phyloP scores from a whole-genome alignment of 1,140 invertebrate genomes.

The Drosophila kohkoa region DNA sequence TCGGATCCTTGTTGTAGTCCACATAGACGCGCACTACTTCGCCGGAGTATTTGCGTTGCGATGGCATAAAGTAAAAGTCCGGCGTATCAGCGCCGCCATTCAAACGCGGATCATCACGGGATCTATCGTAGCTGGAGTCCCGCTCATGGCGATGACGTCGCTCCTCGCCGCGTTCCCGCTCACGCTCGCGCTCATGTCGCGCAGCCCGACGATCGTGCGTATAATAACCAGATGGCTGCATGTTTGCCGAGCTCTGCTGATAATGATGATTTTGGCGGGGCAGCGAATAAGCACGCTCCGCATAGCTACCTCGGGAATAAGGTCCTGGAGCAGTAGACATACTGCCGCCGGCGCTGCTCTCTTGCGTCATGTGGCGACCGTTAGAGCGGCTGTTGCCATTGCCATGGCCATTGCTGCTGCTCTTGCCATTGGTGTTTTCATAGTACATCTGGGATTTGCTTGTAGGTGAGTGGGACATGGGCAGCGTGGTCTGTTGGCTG shows the following conservation, averaged over 20 bases:
- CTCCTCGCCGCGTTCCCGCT: constrained; percentile 57
- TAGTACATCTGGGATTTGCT: constrained; percentile 83
- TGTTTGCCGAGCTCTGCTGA: constrained; percentile 73
- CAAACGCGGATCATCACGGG: constrained; percentile 76
- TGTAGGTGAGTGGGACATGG: constrained; percentile 84
- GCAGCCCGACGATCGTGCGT: constrained; percentile 77
- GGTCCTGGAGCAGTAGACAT: constrained; percentile 34
- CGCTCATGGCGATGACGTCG: constrained; percentile 67
- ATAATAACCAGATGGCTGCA: constrained; percentile 85
- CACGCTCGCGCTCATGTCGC: constrained; percentile 52
- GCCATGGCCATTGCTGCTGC: constrained; percentile 65
- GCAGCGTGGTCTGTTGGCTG: constrained; percentile 82
- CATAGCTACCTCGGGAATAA: constrained; percentile 84
- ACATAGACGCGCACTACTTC: constrained; percentile 96
- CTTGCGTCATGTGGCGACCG: constrained; percentile 72
- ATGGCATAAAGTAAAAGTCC: constrained; percentile 98
- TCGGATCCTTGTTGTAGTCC: constrained; percentile 89
- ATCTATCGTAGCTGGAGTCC: constrained; percentile 64
- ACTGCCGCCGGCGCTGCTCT: constrained; percentile 63
- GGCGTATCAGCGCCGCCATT: constrained; percentile 87
- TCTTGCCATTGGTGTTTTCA: constrained; percentile 65
- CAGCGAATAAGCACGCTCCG: constrained; percentile 79
- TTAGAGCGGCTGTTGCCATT: constrained; percentile 58
- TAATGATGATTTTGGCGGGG: constrained; percentile 79
- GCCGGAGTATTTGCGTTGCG: constrained; percentile 95